Conservation (phyloP, 1,140 invertebrate species). For the Calosoma granatense region DNA sequence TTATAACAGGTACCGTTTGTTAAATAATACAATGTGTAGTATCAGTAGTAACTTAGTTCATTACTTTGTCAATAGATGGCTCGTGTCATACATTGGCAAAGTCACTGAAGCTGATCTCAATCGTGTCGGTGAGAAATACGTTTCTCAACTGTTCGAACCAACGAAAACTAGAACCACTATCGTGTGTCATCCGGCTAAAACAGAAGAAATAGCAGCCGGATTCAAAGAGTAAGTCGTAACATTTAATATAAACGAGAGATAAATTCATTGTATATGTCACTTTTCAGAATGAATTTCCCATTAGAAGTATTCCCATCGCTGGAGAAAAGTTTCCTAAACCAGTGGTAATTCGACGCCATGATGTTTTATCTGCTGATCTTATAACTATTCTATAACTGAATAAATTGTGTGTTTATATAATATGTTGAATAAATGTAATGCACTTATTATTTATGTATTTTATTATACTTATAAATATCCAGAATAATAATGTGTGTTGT, state of each 20-base stretch:
- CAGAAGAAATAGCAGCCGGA: conserved; percentile 48
- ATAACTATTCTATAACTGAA: too few relatives aligned
- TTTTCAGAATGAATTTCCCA: conserved; percentile 39
- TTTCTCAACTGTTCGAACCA: conserved; percentile 53
- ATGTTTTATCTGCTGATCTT: too few relatives aligned
- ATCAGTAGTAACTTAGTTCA: background rate
- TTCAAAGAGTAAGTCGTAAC: conserved; percentile 52
- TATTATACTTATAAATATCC: too few relatives aligned
- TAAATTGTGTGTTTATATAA: background rate
- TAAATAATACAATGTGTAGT: conserved; percentile 3
- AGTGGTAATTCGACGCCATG: conserved; percentile 24
- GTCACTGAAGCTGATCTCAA: conserved; percentile 55
- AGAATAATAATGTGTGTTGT: too few relatives aligned
- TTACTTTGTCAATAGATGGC: conserved; percentile 9
- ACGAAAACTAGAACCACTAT: conserved; percentile 48
- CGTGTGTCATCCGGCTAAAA: conserved; percentile 68
- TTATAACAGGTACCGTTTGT: conserved; percentile 64
- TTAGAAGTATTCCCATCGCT: conserved; percentile 39
- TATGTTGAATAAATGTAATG: background rate
- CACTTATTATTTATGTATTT: background rate
- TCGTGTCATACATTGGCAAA: conserved; percentile 39
- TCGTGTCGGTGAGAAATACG: conserved; percentile 56
- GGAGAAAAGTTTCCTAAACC: conserved; percentile 43
- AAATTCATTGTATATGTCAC: background rate
- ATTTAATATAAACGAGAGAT: conserved; percentile 12